Evolutionary conservation across 2,113 vertebrate species (phyloP), one percentile per base, ranked within the genome.

Genomic region (Hemibates koningsi): DNA sequence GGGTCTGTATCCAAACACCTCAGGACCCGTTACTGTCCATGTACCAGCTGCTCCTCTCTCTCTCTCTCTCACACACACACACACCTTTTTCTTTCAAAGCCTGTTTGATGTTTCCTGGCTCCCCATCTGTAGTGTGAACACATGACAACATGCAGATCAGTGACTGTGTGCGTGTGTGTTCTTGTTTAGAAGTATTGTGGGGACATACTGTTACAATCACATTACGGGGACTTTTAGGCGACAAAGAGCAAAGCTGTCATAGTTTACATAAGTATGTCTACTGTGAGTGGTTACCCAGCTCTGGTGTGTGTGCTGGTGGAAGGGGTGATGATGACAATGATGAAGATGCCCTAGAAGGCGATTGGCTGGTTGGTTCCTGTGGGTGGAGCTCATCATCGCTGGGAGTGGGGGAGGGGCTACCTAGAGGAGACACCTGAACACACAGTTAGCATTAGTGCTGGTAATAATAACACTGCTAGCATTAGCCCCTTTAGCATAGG

Each of bases 341-440:
- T 24, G 89, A 90, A 52, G 92, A 93, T 16, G 66, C 79, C 48
- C 83, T 89, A 9, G 84, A 93, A 82, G 90, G 66, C 52, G 90
- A 91, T 36, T 83, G 92, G 86, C 87, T 92, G 83, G 45, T 82
- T 57, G 87, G 29, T 41, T 89, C 83, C 38, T 7, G 73, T 7
- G 10, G 59, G 9, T 29, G 87, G 27, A 85, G 63, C 32, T 90
- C 86, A 19, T 86, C 86, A 3, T 92, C 78, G 16, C 81, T 88
- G 12, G 73, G 81, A 52, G 86, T 84, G 59, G 90, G 83, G 76
- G 83, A 85, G 53, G 87, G 83, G 53, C 88, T 90, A 61, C 81
- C 76, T 3, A 9, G 36, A 8, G 59, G 52, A 56, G 68, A 84
- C 8, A 80, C 88, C 90, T 91, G 19, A 52, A 61, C n/a, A 57